Percentiles rank a stretch among this genome's conserved stretches.
Conservation (phyloP, 2,888 invertebrate genomes). For the Hipparchia sbordonii region DNA sequence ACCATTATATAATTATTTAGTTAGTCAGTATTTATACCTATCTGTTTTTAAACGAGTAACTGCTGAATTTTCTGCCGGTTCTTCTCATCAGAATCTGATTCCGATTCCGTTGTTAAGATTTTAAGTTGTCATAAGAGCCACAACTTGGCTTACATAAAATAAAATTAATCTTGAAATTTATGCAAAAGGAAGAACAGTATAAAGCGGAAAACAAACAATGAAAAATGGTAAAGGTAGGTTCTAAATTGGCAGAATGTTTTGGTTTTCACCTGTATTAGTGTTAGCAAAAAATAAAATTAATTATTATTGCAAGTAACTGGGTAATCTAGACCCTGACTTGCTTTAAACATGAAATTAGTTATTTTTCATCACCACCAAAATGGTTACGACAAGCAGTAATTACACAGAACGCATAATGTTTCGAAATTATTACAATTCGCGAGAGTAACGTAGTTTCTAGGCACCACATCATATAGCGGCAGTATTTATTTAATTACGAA, state of each 20-base stretch:
- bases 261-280: neutral
- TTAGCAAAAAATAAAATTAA: neutral
- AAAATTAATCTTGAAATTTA: no score
- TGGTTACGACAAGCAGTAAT: slow-evolving; percentile 1
- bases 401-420: slow-evolving; percentile 6
- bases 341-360: neutral
- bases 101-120: no score
- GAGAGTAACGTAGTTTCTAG: neutral
- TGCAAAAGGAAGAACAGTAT: no score
- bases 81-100: no score
- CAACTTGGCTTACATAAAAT: no score
- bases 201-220: no score
- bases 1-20: no score
- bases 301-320: neutral
- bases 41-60: no score
- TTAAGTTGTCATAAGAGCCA: no score
- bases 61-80: no score
- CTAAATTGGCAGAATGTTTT: neutral
- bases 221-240: neutral
- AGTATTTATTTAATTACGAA: slow-evolving; percentile 8
- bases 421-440: slow-evolving; percentile 1
- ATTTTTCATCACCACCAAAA: neutral
- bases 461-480: neutral
- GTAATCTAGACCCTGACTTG: slow-evolving; percentile 6
- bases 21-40: no score